These are phyloP conservation scores for Siniperca knerii DNA, from an alignment of 2,113 vertebrate genomes.

Conservation along the genomic window DNA sequence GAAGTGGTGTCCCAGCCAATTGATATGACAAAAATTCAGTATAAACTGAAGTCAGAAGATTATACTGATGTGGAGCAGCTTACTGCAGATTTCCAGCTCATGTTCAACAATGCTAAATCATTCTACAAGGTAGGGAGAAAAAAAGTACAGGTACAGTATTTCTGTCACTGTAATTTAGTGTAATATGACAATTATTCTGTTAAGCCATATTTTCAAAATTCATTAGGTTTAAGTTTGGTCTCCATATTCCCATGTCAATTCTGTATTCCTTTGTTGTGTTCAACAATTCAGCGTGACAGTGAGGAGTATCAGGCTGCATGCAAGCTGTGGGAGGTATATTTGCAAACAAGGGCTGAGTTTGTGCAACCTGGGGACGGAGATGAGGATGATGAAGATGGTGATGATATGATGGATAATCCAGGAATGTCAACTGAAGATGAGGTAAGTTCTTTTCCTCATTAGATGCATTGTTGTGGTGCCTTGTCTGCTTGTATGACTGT, in stretches of 20 bases:
- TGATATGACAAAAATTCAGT: constrained; percentile 98
- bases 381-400: constrained; percentile 91
- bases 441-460: constrained; percentile 67
- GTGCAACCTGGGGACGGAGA: constrained; percentile 90
- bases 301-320: constrained; percentile 95
- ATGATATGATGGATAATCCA: constrained; percentile 91
- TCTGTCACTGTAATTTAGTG: background rate
- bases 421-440: constrained; percentile 91
- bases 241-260: background rate
- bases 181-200: background rate
- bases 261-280: background rate
- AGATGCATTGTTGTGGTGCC: background rate
- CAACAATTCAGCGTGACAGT: constrained; percentile 86
- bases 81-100: constrained; percentile 95
- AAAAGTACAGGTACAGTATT: background rate
- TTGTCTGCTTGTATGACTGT: background rate
- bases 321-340: constrained; percentile 94
- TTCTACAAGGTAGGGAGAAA: constrained; percentile 92
- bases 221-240: background rate
- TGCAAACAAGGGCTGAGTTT: constrained; percentile 94
- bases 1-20: constrained; percentile 97
- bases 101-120: constrained; percentile 97
- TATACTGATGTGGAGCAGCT: constrained; percentile 95
- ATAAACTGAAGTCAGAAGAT: constrained; percentile 97
- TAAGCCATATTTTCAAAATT: background rate